phyloP scores from a whole-genome alignment of 2,888 invertebrate genomes.

The Andrena fulva region DNA sequence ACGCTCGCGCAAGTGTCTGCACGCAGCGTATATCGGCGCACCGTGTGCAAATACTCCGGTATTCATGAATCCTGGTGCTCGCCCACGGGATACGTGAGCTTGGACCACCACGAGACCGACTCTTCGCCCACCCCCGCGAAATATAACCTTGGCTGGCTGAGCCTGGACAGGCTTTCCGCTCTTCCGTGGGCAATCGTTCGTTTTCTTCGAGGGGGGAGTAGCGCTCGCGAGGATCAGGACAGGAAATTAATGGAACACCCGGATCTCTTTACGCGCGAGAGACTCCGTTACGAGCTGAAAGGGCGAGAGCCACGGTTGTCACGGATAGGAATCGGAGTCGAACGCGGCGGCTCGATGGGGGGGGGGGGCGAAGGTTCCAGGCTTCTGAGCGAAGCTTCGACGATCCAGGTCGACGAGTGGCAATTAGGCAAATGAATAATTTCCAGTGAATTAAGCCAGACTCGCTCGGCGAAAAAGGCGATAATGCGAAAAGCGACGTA shows the following conservation, averaged over 20 bases:
- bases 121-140: constrained; percentile 33
- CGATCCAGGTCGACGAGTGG: constrained; percentile 74
- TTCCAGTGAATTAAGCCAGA: constrained; percentile 75
- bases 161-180: neutral
- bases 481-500: constrained; percentile 74
- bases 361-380: constrained; percentile 33
- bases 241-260: constrained; percentile 38
- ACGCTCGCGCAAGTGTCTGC: constrained; percentile 34
- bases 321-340: constrained; percentile 62
- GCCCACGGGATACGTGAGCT: constrained; percentile 76
- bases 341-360: constrained; percentile 19
- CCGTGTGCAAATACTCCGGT: constrained; percentile 81
- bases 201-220: neutral
- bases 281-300: constrained; percentile 43
- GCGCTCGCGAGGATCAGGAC: neutral
- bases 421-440: constrained; percentile 79
- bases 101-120: constrained; percentile 61
- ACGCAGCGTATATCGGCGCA: constrained; percentile 63
- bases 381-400: constrained; percentile 60
- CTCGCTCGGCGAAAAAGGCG: constrained; percentile 72
- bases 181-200: neutral
- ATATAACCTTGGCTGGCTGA: constrained; percentile 40
- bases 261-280: constrained; percentile 45
- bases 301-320: constrained; percentile 56
- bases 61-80: constrained; percentile 81